These are phyloP conservation scores for Cyclophora albipunctata DNA, from an alignment of 2,888 invertebrate species.

Conservation along the genomic window DNA sequence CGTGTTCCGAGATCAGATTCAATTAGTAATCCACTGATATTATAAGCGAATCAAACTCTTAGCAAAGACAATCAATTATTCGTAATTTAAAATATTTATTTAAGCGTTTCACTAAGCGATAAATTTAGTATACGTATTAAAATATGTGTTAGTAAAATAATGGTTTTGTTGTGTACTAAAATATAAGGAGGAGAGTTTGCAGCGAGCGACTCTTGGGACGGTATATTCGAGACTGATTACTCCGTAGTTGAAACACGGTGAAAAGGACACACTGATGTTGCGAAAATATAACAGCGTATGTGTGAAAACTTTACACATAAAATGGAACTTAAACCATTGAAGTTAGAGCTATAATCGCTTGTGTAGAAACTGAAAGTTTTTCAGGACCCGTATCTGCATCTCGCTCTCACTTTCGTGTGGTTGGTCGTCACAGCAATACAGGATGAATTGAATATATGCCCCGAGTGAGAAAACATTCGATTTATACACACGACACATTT, in stretches of 20 bases:
- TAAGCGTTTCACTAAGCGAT: no score
- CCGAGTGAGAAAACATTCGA: constrained; percentile 30
- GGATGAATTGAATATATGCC: constrained; percentile 68
- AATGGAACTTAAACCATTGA: constrained; percentile 7
- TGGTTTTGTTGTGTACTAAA: no score
- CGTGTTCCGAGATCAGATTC: no score
- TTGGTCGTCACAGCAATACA: constrained; percentile 63
- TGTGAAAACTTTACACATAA: constrained; percentile 18
- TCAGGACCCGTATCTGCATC: constrained; percentile 57
- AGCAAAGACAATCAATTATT: constrained; percentile 6
- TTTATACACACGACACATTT: constrained; percentile 35
- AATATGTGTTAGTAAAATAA: no score
- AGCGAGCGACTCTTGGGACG: constrained; percentile 61
- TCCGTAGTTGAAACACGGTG: constrained; percentile 58
- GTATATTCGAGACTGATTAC: constrained; percentile 68
- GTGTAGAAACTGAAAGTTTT: constrained; percentile 34
- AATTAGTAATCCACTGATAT: background rate
- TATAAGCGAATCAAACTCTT: background rate
- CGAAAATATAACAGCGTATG: constrained; percentile 32
- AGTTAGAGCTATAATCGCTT: constrained; percentile 21
- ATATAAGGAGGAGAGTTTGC: constrained; percentile 17
- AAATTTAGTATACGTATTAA: no score
- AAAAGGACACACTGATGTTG: constrained; percentile 55
- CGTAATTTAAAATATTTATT: background rate
- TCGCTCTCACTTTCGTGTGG: constrained; percentile 58